A percentile compares a stretch with the other conserved stretches of the same genome.
These are phyloP conservation scores for Gymnarchus niloticus DNA, from an alignment of 2,113 vertebrate species.

Conservation along the genomic window DNA sequence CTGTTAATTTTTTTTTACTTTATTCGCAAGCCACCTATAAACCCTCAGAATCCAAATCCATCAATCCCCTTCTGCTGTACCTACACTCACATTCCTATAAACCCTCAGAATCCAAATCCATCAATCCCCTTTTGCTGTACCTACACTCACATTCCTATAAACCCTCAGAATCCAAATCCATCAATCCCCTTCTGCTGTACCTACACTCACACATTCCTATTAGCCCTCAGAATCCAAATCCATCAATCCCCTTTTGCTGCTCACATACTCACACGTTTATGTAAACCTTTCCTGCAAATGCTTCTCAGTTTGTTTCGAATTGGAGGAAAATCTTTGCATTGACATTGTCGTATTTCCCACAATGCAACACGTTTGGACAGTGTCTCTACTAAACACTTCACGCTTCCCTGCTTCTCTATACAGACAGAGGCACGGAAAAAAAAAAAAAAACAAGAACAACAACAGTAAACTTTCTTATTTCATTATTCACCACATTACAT, in stretches of 20 bases:
- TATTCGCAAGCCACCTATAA: neutral
- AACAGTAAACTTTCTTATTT: slow-evolving; percentile 3
- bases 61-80: no score
- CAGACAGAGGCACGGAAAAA: neutral
- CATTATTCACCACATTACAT: slow-evolving; percentile 1
- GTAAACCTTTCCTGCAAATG: neutral
- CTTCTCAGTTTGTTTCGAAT: neutral
- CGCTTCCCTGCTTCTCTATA: neutral
- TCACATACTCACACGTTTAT: neutral
- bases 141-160: no score
- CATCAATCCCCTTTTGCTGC: neutral
- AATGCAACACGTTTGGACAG: neutral
- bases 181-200: neutral
- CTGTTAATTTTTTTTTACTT: neutral
- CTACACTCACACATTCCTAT: no score
- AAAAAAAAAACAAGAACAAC: neutral
- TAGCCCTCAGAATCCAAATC: no score
- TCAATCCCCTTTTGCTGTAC: no score
- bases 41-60: no score
- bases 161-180: no score
- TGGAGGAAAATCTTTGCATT: neutral
- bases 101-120: no score
- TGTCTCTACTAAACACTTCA: neutral
- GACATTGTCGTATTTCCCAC: neutral
- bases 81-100: no score